phyloP scores from a whole-genome alignment of 2,888 invertebrate species.

The Toxonevra muliebris region DNA sequence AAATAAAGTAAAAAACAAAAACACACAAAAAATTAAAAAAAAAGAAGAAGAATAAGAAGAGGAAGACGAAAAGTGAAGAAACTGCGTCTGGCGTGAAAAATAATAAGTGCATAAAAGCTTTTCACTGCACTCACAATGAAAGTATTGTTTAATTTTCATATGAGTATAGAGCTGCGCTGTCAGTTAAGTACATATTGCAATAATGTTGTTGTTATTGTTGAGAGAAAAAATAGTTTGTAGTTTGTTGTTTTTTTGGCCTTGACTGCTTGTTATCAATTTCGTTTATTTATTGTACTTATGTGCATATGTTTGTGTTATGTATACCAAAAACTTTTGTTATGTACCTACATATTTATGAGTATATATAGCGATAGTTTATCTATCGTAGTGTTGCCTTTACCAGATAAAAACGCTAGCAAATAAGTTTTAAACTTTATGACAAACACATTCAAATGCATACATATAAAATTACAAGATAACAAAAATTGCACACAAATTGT shows the following conservation, averaged over 20 bases:
- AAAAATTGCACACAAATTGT: background rate
- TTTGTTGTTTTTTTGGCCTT: constrained; percentile 39
- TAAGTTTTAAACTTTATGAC: background rate
- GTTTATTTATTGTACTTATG: constrained; percentile 18
- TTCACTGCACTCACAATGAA: too few relatives aligned
- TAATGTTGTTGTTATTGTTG: background rate
- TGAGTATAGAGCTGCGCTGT: too few relatives aligned
- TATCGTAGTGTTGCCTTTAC: background rate
- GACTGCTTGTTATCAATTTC: constrained; percentile 50
- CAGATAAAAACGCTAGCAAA: background rate
- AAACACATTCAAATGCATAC: background rate
- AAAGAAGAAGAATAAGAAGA: too few relatives aligned
- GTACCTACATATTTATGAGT: constrained; percentile 14
- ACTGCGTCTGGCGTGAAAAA: too few relatives aligned
- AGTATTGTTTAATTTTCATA: too few relatives aligned
- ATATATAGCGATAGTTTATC: background rate
- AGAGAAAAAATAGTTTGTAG: background rate
- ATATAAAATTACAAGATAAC: background rate
- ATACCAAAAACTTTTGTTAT: background rate
- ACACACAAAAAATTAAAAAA: too few relatives aligned
- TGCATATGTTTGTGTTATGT: background rate
- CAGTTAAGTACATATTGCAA: background rate
- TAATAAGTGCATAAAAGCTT: too few relatives aligned
- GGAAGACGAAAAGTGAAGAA: too few relatives aligned
- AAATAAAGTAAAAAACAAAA: too few relatives aligned